Percentiles rank a stretch among this genome's conserved stretches.
Evolutionary conservation across 2,797 vertebrate genomes (phyloP).

Genomic region (Danio kyathit): DNA sequence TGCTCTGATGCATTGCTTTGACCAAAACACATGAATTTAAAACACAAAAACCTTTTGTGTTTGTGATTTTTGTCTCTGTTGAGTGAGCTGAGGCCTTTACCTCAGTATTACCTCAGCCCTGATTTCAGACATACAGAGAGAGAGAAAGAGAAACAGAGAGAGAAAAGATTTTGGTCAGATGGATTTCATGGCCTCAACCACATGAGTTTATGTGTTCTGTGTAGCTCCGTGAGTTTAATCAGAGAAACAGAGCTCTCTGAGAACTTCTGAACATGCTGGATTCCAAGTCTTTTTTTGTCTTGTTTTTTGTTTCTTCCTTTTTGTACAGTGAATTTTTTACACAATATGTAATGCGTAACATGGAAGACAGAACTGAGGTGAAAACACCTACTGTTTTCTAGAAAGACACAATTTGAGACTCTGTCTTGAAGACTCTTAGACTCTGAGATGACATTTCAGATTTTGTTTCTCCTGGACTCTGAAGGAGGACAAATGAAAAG

Average conservation of each 20-base stretch:
- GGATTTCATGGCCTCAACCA: constrained; percentile 10
- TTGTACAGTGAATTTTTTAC: constrained; percentile 49
- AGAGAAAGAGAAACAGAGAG: constrained; percentile 1
- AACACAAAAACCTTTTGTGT: neutral
- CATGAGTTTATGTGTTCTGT: constrained; percentile 19
- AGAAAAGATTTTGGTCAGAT: constrained; percentile 20
- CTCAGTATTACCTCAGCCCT: constrained; percentile 23
- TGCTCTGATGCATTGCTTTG: constrained; percentile 7
- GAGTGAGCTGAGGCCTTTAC: constrained; percentile 2
- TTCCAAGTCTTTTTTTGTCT: constrained; percentile 1
- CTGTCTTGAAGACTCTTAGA: neutral
- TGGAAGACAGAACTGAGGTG: constrained; percentile 1
- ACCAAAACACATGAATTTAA: neutral
- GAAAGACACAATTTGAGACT: constrained; percentile 26
- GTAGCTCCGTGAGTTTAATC: constrained; percentile 35
- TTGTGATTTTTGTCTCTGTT: neutral
- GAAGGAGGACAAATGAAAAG: constrained; percentile 8
- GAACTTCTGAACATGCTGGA: constrained; percentile 6
- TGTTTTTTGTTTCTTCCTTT: constrained; percentile 24
- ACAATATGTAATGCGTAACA: neutral
- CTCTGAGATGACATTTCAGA: neutral
- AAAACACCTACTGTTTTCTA: neutral
- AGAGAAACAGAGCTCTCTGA: constrained; percentile 39
- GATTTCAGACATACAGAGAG: constrained; percentile 15
- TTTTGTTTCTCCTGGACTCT: constrained; percentile 8